These are phyloP conservation scores for Caprella mutica DNA, from an alignment of 2,888 invertebrate species.

Conservation along the genomic window DNA sequence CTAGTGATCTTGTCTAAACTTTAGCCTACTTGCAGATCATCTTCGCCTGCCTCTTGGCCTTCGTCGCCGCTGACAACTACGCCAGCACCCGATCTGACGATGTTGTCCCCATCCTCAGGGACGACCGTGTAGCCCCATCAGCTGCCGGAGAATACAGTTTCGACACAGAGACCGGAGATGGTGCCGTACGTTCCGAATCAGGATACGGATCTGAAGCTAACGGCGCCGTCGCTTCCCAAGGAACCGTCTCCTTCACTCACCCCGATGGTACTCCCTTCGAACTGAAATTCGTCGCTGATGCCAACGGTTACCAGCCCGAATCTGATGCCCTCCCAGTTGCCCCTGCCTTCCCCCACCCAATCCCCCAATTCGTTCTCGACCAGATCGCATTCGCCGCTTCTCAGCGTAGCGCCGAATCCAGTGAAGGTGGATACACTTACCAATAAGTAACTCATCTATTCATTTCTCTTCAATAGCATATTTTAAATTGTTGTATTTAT, in stretches of 20 bases:
- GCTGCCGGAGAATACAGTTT: slow-evolving; percentile 13
- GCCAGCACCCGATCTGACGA: background rate
- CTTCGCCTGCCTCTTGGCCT: background rate
- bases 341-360: slow-evolving; percentile 1
- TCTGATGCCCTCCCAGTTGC: slow-evolving; percentile 4
- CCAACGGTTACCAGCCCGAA: slow-evolving; percentile 5
- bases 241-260: slow-evolving; percentile 6
- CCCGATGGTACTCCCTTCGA: slow-evolving; percentile 10
- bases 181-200: slow-evolving; percentile 11
- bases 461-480: too few relatives aligned
- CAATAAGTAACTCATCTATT: too few relatives aligned
- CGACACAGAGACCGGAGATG: slow-evolving; percentile 19
- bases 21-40: background rate
- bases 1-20: too few relatives aligned
- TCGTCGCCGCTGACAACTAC: background rate
- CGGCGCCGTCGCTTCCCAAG: slow-evolving; percentile 24
- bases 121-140: slow-evolving; percentile 18
- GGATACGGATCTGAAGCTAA: slow-evolving; percentile 10
- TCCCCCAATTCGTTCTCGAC: slow-evolving; percentile 9
- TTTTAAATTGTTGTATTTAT: too few relatives aligned
- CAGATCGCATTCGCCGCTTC: slow-evolving; percentile 9
- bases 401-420: background rate
- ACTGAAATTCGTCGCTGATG: slow-evolving; percentile 11
- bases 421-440: too few relatives aligned
- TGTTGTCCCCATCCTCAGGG: slow-evolving; percentile 17